These are phyloP conservation scores for Saccostrea echinata DNA, from an alignment of 1,140 invertebrate genomes.

Conservation along the genomic window DNA sequence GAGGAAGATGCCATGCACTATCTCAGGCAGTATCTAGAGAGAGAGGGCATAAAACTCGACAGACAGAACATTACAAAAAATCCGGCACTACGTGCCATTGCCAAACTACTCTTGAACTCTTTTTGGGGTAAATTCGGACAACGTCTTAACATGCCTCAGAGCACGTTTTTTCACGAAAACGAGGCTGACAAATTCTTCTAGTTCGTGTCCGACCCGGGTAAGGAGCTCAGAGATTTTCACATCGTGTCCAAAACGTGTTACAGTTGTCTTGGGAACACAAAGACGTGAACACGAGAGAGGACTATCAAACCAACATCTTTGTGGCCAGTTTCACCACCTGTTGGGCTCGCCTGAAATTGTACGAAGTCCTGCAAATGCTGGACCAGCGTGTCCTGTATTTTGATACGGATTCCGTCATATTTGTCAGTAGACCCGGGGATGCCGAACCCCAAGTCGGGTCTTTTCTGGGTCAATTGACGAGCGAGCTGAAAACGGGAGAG, in stretches of 20 bases:
- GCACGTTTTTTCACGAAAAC: slow-evolving; percentile 45
- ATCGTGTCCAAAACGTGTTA: slow-evolving; percentile 56
- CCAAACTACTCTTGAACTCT: slow-evolving; percentile 66
- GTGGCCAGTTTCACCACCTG: slow-evolving; percentile 78
- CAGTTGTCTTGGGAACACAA: slow-evolving; percentile 46
- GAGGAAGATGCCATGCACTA: slow-evolving; percentile 63
- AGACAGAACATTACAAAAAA: slow-evolving; percentile 75
- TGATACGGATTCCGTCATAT: slow-evolving; percentile 77
- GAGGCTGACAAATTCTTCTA: slow-evolving; percentile 64
- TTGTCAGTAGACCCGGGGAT: slow-evolving; percentile 42
- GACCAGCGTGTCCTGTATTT: slow-evolving; percentile 75
- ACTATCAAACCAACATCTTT: slow-evolving; percentile 71
- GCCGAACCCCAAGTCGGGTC: slow-evolving; percentile 29
- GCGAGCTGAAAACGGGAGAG: slow-evolving; percentile 47
- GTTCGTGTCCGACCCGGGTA: slow-evolving; percentile 63
- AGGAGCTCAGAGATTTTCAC: slow-evolving; percentile 56
- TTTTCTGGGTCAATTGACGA: slow-evolving; percentile 59
- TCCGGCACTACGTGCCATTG: slow-evolving; percentile 65
- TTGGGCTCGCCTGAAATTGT: slow-evolving; percentile 78
- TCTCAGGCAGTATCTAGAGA: slow-evolving; percentile 69
- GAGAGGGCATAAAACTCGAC: slow-evolving; percentile 76
- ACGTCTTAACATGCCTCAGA: slow-evolving; percentile 52
- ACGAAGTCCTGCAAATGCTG: slow-evolving; percentile 74
- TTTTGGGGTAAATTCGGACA: slow-evolving; percentile 70
- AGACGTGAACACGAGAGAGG: slow-evolving; percentile 1